Percentiles rank a stretch among this genome's conserved stretches.
Conservation (phyloP, 2,888 invertebrate species). For the Volucella inanis region DNA sequence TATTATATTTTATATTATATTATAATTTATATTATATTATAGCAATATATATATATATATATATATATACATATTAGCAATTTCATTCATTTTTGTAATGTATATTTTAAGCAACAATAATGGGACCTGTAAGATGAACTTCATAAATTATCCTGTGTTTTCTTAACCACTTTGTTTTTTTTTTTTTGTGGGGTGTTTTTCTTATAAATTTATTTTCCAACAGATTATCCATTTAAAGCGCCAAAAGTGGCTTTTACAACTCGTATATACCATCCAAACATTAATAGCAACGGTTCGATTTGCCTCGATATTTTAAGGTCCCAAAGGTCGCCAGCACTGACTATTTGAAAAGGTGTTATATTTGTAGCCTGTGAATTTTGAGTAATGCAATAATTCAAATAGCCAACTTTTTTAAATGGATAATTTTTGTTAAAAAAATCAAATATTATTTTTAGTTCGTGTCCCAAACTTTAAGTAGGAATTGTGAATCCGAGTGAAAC, state of each 20-base stretch:
- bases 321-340: constrained; percentile 99
- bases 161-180: constrained; percentile 53
- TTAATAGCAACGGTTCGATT: constrained; percentile 99
- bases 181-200: constrained; percentile 95
- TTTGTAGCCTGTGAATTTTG: neutral
- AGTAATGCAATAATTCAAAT: constrained; percentile 45
- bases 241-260: constrained; percentile 99
- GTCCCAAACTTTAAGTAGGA: constrained; percentile 47
- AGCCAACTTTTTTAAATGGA: constrained; percentile 54
- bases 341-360: constrained; percentile 94
- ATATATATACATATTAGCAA: constrained; percentile 13
- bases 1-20: too few relatives aligned
- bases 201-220: constrained; percentile 99
- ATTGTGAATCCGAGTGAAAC: constrained; percentile 50
- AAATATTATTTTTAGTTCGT: constrained; percentile 56
- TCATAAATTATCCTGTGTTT: constrained; percentile 4
- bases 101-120: constrained; percentile 95
- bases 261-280: constrained; percentile 99
- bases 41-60: too few relatives aligned
- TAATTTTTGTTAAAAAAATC: constrained; percentile 25
- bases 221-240: constrained; percentile 99
- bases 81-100: constrained; percentile 16
- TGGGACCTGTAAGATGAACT: constrained; percentile 91
- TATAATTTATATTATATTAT: neutral
- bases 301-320: constrained; percentile 99